These are phyloP conservation scores for Aleiodes alternator DNA, from an alignment of 2,888 invertebrate species.

Conservation along the genomic window DNA sequence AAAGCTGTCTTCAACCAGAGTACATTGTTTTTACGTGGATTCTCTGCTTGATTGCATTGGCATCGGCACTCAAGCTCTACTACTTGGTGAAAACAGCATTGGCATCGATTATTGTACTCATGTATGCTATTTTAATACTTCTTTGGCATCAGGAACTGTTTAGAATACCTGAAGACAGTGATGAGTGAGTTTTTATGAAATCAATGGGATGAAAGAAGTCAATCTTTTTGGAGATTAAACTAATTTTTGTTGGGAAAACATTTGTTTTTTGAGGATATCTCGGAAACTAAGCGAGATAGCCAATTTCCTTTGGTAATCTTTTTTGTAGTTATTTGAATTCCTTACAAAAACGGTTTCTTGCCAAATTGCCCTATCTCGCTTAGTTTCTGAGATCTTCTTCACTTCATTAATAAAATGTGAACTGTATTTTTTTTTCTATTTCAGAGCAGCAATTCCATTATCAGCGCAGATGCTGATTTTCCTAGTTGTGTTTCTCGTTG, in stretches of 20 bases:
- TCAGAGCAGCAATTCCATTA: constrained; percentile 81
- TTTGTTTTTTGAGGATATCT: background rate
- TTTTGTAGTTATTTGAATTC: too few relatives aligned
- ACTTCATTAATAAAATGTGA: background rate
- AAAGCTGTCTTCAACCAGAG: constrained; percentile 83
- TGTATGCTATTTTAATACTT: constrained; percentile 85
- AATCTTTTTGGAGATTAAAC: constrained; percentile 31
- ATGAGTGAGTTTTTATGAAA: constrained; percentile 71
- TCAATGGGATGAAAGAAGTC: background rate
- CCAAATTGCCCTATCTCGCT: too few relatives aligned
- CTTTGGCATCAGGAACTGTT: constrained; percentile 79
- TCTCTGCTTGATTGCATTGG: constrained; percentile 91
- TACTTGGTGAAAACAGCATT: constrained; percentile 90
- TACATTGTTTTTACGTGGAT: constrained; percentile 97
- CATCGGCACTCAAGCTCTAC: constrained; percentile 93
- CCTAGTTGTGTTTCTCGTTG: constrained; percentile 87
- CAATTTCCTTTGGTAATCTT: too few relatives aligned
- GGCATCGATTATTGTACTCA: constrained; percentile 84
- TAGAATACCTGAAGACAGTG: constrained; percentile 61
- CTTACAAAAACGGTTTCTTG: too few relatives aligned
- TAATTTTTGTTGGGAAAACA: constrained; percentile 41
- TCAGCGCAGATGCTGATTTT: constrained; percentile 89
- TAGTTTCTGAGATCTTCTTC: background rate
- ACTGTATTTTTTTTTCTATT: constrained; percentile 49
- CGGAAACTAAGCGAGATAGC: too few relatives aligned